Base-by-base conservation (phyloP, 30 jellyfish, hydroid and myxozoan genomes). In the Hydractinia symbiolongicarpus region DNA sequence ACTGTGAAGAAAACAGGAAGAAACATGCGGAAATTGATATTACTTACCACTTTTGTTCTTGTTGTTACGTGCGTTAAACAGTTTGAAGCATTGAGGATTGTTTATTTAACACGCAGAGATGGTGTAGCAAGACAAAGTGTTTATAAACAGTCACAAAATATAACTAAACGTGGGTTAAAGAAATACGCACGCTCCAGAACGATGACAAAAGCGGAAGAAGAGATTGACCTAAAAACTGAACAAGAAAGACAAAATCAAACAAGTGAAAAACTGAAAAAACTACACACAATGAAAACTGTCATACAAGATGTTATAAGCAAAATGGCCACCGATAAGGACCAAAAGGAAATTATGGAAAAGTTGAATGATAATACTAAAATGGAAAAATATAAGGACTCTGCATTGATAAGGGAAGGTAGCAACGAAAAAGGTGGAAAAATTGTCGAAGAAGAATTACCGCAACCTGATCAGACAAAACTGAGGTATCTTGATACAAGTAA, bases 261-360 rank as follows among this genome's bases (percentile, higher is more conserved):
- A 6, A 13, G 9, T 64, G 74, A 64, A 64, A n/a, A 44, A 44
- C 19, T 64, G 74, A 6, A 44, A 64, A 64, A 64, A 13, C 40
- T 64, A 13, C 74, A 64, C 74, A 51, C 19, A 64, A 64, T 64
- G 52, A 64, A 64, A 13, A 64, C 19, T 0, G 52, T n/a, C 52
- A n/a, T 64, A 13, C 74, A 64, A n/a, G 17, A 64, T 44, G 74
- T n/a, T 44, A 64, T 64, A n/a, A n/a, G 52, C 16, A n/a, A 64
- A 7, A 64, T 64, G 9, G 74, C 74, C 74, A 64, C 19, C 40
- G 74, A 64, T 64, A 44, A 13, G 9, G 74, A 64, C 19, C 74
- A 64, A 13, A 64, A 64, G 40, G 74, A 64, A 51, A 64, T 64
- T 6, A 44, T 64, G 19, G 74, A 44, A 44, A 64, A 64, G 74